Conservation (phyloP, 2,797 vertebrate genomes). For the Malurus leucopterus region DNA sequence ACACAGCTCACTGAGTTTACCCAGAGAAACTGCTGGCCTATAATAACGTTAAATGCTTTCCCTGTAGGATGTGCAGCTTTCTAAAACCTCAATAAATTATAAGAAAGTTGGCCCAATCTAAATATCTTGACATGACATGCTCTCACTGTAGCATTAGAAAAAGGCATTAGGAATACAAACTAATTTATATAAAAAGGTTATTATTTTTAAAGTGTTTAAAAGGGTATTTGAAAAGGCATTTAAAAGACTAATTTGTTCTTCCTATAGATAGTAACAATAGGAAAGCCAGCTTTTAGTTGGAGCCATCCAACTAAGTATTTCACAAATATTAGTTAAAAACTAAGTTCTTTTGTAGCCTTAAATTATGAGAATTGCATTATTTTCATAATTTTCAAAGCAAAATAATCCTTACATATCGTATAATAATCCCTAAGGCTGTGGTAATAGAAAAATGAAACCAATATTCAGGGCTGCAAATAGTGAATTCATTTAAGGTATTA, state of each 20-base stretch:
- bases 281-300: not conserved
- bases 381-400: not conserved
- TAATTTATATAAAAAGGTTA: not conserved
- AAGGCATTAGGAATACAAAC: not conserved
- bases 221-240: not conserved
- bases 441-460: not conserved
- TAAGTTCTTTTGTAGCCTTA: not conserved
- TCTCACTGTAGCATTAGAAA: not conserved
- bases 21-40: not conserved
- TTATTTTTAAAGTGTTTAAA: not conserved
- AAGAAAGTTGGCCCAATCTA: not conserved
- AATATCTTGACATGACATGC: not conserved
- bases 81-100: not conserved
- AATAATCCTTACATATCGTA: not conserved
- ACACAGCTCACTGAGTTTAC: not conserved
- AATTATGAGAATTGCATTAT: not conserved
- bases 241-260: not conserved
- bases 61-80: not conserved
- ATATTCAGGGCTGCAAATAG: not conserved
- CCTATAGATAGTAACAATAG: not conserved
- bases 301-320: not conserved
- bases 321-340: not conserved
- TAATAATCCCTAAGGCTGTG: not conserved
- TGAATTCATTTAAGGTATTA: not conserved
- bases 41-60: not conserved